Evolutionary conservation across 2,797 vertebrate genomes (phyloP).

Genomic region (Limosa lapponica): DNA sequence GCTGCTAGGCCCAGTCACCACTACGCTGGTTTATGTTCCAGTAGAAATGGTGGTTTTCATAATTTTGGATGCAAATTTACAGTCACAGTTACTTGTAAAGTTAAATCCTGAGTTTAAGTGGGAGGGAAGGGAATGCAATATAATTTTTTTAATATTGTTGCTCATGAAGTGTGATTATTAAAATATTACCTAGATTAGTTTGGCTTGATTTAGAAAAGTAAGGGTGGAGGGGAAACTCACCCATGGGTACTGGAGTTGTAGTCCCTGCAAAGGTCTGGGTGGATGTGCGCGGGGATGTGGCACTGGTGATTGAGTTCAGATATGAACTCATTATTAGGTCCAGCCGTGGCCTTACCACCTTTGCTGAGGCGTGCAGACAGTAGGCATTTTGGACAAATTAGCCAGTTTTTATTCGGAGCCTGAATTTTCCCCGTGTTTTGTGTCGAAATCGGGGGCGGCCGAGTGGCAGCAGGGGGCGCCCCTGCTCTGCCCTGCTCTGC

Average conservation of each 20-base stretch:
- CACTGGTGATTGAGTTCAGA: accelerated
- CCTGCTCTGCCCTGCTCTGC: background rate
- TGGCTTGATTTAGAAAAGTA: background rate
- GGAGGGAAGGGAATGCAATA: background rate
- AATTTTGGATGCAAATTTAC: background rate
- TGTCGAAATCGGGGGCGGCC: background rate
- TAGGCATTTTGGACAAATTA: accelerated
- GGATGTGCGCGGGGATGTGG: accelerated
- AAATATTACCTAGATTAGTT: background rate
- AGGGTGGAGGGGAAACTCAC: background rate
- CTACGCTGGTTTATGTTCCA: accelerated
- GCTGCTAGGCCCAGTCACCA: background rate
- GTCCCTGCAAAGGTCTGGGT: background rate
- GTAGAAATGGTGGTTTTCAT: background rate
- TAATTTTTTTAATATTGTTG: background rate
- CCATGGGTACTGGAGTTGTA: accelerated
- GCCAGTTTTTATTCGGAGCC: accelerated
- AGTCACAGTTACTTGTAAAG: background rate
- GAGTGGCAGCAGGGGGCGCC: background rate
- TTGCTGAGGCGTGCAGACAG: accelerated
- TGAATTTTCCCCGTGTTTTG: background rate
- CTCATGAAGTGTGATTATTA: background rate
- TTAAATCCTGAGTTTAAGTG: background rate
- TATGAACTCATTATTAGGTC: accelerated
- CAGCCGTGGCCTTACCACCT: background rate